Evolutionary conservation across 2,888 invertebrate species (phyloP).

Genomic region (Eumerus sabulonum): DNA sequence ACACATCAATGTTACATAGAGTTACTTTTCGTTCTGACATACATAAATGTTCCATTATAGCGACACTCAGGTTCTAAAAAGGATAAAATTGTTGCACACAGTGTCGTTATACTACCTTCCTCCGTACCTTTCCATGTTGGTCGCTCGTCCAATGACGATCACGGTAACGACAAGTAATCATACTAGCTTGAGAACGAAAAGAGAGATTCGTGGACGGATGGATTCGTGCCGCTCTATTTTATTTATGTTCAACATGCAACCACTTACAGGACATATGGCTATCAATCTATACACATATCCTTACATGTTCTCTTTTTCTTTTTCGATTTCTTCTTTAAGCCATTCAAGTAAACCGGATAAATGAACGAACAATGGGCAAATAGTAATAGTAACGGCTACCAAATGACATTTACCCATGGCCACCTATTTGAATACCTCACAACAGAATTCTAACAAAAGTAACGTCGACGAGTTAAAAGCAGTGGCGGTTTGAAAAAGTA

Average conservation of each 20-base stretch:
- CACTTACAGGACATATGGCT: conserved; percentile 37
- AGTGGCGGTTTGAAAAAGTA: conserved; percentile 2
- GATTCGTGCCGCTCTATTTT: conserved; percentile 40
- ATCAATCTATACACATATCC: conserved; percentile 19
- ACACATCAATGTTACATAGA: too few relatives aligned
- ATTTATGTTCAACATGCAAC: conserved; percentile 49
- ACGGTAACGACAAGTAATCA: conserved; percentile 9
- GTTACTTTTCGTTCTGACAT: conserved; percentile 62
- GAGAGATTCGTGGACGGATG: conserved; percentile 33
- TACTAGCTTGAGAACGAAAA: conserved; percentile 13
- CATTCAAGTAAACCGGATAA: neutral
- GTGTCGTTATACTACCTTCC: conserved; percentile 37
- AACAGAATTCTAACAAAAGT: conserved; percentile 46
- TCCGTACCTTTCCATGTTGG: neutral
- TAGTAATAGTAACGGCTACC: conserved; percentile 28
- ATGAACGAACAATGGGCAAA: conserved; percentile 9
- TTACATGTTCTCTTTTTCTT: neutral
- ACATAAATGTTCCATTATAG: conserved; percentile 68
- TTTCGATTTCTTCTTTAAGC: conserved; percentile 6
- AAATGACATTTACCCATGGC: too few relatives aligned
- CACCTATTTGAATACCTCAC: conserved; percentile 37
- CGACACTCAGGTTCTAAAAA: conserved; percentile 59
- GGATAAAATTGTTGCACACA: conserved; percentile 64
- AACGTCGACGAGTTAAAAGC: conserved; percentile 12
- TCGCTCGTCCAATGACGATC: conserved; percentile 11